Conservation (phyloP, 1,140 invertebrate species). For the Megalonaias nervosa region DNA sequence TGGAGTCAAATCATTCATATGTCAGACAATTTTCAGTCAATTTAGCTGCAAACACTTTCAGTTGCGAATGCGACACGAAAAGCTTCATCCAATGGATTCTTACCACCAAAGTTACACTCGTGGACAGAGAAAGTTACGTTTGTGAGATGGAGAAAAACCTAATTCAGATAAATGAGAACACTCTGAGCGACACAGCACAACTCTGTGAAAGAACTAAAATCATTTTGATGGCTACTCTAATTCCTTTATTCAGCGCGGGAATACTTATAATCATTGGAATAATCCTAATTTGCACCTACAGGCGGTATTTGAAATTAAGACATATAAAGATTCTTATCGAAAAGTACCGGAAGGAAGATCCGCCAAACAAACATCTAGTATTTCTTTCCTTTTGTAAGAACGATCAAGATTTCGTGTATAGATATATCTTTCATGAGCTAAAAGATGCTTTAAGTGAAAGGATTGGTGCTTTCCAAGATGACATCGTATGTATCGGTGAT, state of each 20-base stretch:
- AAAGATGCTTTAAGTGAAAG: not conserved
- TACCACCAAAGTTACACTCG: not conserved
- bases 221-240: not conserved
- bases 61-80: not conserved
- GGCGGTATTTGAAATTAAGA: not conserved
- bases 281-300: no score
- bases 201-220: not conserved
- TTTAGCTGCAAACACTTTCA: not conserved
- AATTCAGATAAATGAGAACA: no score
- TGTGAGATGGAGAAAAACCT: no score
- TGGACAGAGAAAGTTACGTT: not conserved
- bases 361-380: not conserved
- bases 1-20: not conserved
- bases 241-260: not conserved
- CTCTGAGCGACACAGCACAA: no score
- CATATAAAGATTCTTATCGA: not conserved
- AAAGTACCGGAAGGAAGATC: not conserved
- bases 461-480: not conserved
- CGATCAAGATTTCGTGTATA: not conserved
- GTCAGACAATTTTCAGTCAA: not conserved
- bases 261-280: not conserved
- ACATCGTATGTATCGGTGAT: not conserved
- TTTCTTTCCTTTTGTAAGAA: not conserved
- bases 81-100: constrained; percentile 4
- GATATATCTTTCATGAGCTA: not conserved